Evolutionary conservation across 2,888 invertebrate genomes (phyloP).

Genomic region (Halictus ligatus): DNA sequence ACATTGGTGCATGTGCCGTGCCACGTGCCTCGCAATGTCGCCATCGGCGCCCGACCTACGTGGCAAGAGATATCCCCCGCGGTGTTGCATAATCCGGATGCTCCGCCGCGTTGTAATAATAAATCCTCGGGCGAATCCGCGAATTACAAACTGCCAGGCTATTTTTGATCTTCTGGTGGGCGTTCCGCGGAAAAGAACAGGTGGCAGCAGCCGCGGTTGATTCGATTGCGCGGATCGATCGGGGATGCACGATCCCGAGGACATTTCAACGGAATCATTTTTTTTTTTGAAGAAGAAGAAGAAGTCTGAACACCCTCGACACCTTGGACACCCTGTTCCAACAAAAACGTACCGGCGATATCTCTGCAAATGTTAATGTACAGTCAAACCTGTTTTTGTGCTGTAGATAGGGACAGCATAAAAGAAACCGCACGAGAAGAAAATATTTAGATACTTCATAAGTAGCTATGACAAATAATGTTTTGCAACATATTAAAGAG

Average conservation of each 20-base stretch:
- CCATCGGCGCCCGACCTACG: slow-evolving; percentile 42
- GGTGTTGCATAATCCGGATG: slow-evolving; percentile 61
- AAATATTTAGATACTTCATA: too few species aligned
- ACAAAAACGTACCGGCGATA: too few species aligned
- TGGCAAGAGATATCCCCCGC: slow-evolving; percentile 38
- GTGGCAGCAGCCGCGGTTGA: neutral
- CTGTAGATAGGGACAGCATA: too few species aligned
- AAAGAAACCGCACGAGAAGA: too few species aligned
- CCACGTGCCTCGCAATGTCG: slow-evolving; percentile 65
- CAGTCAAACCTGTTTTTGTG: too few species aligned
- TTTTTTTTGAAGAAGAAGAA: too few species aligned
- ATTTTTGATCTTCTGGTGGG: slow-evolving; percentile 8
- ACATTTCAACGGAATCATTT: too few species aligned
- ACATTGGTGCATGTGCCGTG: slow-evolving; percentile 65
- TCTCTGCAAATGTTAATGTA: too few species aligned
- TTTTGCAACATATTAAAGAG: too few species aligned
- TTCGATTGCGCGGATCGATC: neutral
- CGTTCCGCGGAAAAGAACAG: neutral
- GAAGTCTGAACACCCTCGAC: too few species aligned
- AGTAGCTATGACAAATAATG: too few species aligned
- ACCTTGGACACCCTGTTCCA: neutral
- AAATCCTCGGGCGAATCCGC: slow-evolving; percentile 26
- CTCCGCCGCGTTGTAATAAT: slow-evolving; percentile 39
- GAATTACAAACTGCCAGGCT: slow-evolving; percentile 24
- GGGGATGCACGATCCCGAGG: neutral